Conservation (phyloP, 2,888 invertebrate species). For the Kryphioiulus occultus region DNA sequence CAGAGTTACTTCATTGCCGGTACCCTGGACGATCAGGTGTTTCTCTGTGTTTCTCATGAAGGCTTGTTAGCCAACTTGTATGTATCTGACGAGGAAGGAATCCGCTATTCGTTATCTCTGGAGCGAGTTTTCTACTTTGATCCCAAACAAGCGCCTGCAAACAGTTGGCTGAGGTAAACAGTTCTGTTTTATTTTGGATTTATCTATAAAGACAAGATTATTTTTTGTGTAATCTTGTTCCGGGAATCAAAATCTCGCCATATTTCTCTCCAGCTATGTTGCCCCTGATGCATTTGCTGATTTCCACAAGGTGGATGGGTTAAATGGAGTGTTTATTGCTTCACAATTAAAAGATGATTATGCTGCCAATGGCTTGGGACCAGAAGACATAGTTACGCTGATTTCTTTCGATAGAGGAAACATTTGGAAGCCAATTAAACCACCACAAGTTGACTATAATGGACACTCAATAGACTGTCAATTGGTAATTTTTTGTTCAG, state of each 20-base stretch:
- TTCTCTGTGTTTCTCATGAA: conserved; percentile 82
- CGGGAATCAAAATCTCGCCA: neutral
- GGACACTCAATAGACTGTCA: conserved; percentile 69
- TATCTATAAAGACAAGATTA: neutral
- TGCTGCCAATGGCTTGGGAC: conserved; percentile 67
- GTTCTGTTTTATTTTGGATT: neutral
- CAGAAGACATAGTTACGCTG: conserved; percentile 78
- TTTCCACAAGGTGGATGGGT: conserved; percentile 84
- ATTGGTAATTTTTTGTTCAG: neutral
- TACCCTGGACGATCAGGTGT: conserved; percentile 74
- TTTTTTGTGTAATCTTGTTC: neutral
- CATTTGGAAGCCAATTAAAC: conserved; percentile 78
- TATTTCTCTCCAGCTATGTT: conserved; percentile 70
- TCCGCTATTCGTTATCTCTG: conserved; percentile 79
- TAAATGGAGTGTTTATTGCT: conserved; percentile 88
- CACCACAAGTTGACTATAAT: conserved; percentile 74
- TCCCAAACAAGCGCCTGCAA: conserved; percentile 80
- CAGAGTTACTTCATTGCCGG: conserved; percentile 83
- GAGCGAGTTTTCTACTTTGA: conserved; percentile 83
- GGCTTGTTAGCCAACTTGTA: conserved; percentile 78
- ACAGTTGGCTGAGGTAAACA: conserved; percentile 82
- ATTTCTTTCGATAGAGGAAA: conserved; percentile 89
- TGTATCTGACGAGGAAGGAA: conserved; percentile 75
- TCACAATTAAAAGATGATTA: conserved; percentile 70
- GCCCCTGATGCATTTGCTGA: conserved; percentile 85